Evolutionary conservation across 2,888 invertebrate genomes (phyloP).

Genomic region (Oegoconia quadripuncta): DNA sequence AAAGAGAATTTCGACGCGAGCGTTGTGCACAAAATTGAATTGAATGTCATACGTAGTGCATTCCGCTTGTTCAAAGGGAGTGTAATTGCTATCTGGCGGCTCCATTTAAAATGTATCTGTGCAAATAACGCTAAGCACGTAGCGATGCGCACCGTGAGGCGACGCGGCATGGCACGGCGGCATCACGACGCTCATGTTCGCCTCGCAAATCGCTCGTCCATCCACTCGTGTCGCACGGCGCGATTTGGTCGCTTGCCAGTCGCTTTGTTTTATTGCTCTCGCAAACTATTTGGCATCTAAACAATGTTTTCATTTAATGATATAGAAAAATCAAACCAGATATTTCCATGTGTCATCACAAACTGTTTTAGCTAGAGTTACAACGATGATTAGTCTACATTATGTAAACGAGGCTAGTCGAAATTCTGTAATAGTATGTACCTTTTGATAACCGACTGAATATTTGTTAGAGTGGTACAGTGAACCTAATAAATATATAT

Average conservation of each 20-base stretch:
- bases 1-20: conserved; percentile 65
- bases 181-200: conserved; percentile 32
- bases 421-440: background rate
- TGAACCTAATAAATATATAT: no score
- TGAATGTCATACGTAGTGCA: conserved; percentile 72
- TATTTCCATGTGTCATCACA: conserved; percentile 60
- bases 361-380: conserved; percentile 23
- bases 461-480: no score
- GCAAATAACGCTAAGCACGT: conserved; percentile 60
- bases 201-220: conserved; percentile 58
- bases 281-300: conserved; percentile 72
- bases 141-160: conserved; percentile 30
- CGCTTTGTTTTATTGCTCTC: conserved; percentile 70
- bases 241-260: conserved; percentile 72
- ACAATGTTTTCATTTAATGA: conserved; percentile 72
- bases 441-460: no score
- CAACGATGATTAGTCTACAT: conserved; percentile 32
- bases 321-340: conserved; percentile 61
- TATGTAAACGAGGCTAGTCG: conserved; percentile 10
- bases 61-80: conserved; percentile 71
- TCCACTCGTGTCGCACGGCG: conserved; percentile 63
- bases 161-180: conserved; percentile 24
- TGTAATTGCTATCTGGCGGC: conserved; percentile 72
- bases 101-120: conserved; percentile 73
- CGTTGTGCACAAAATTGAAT: conserved; percentile 73